These are phyloP conservation scores for Oegoconia quadripuncta DNA, from an alignment of 2,888 invertebrate species.

Conservation along the genomic window DNA sequence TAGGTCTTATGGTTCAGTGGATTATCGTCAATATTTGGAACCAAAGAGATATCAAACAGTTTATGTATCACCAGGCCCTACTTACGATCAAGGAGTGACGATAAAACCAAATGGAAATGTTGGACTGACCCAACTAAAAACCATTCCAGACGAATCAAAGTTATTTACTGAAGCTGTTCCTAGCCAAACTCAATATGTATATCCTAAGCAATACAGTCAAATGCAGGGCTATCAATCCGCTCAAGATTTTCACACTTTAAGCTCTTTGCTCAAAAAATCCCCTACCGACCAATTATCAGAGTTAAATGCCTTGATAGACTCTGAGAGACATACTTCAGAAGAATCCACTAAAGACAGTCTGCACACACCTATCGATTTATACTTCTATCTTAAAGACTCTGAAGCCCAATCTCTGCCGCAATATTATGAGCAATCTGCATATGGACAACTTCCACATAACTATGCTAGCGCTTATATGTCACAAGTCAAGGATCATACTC, in stretches of 20 bases:
- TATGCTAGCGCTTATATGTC: slow-evolving; percentile 39
- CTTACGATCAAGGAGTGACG: slow-evolving; percentile 58
- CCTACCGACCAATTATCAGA: slow-evolving; percentile 71
- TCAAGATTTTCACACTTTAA: slow-evolving; percentile 62
- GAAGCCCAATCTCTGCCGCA: slow-evolving; percentile 27
- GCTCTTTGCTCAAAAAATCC: slow-evolving; percentile 64
- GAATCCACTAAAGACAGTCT: slow-evolving; percentile 32
- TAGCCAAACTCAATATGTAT: slow-evolving; percentile 45
- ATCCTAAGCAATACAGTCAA: slow-evolving; percentile 54
- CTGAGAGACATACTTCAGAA: slow-evolving; percentile 20
- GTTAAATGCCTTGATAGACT: slow-evolving; percentile 63
- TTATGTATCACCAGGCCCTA: slow-evolving; percentile 43
- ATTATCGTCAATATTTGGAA: slow-evolving; percentile 44
- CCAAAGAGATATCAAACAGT: slow-evolving; percentile 44
- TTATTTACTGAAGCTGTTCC: slow-evolving; percentile 49
- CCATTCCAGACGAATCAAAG: slow-evolving; percentile 28
- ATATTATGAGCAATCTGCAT: slow-evolving; percentile 36
- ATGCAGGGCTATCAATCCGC: slow-evolving; percentile 53
- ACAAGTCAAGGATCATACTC: slow-evolving; percentile 52
- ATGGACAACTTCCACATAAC: slow-evolving; percentile 35
- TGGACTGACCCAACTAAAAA: slow-evolving; percentile 36
- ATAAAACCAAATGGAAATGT: slow-evolving; percentile 62
- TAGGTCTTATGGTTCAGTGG: slow-evolving; percentile 59
- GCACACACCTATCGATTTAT: slow-evolving; percentile 55
- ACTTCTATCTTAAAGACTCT: slow-evolving; percentile 54